Conservation (phyloP, 1,140 invertebrate species). For the Formica exsecta region DNA sequence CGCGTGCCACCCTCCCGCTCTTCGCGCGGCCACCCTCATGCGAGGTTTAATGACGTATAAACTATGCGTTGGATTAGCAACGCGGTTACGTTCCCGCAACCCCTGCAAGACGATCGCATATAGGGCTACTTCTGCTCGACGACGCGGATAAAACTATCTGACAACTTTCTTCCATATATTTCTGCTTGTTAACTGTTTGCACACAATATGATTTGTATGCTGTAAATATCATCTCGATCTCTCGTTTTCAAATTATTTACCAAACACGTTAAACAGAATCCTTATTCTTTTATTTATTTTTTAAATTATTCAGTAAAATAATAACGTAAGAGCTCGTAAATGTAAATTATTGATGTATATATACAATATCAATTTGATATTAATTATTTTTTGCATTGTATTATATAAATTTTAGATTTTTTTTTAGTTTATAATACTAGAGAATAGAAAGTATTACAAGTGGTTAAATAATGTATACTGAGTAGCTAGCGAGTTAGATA, state of each 20-base stretch:
- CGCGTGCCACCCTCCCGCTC: conserved; percentile 79
- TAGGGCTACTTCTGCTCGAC: conserved; percentile 69
- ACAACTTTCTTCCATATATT: conserved; percentile 32
- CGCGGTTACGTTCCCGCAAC: conserved; percentile 68
- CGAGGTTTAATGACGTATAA: conserved; percentile 86
- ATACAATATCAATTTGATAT: background rate
- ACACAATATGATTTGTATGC: background rate
- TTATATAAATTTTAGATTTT: background rate
- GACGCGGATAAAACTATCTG: conserved; percentile 60
- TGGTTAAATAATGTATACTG: too few species aligned
- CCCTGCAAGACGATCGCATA: conserved; percentile 64
- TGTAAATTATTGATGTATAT: background rate
- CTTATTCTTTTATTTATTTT: background rate
- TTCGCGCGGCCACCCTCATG: conserved; percentile 64
- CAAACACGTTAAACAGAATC: too few species aligned
- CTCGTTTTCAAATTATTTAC: background rate
- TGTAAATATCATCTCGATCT: background rate
- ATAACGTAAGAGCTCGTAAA: background rate
- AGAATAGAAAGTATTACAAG: background rate
- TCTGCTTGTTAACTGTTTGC: conserved; percentile 1
- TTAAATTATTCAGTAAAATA: background rate
- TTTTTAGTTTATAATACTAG: background rate
- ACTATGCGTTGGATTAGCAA: conserved; percentile 86
- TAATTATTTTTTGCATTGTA: background rate
- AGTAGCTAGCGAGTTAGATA: background rate